Percentiles rank a stretch among this genome's conserved stretches.
phyloP scores from a whole-genome alignment of 2,113 vertebrate species.

The Amblyornis subalaris region DNA sequence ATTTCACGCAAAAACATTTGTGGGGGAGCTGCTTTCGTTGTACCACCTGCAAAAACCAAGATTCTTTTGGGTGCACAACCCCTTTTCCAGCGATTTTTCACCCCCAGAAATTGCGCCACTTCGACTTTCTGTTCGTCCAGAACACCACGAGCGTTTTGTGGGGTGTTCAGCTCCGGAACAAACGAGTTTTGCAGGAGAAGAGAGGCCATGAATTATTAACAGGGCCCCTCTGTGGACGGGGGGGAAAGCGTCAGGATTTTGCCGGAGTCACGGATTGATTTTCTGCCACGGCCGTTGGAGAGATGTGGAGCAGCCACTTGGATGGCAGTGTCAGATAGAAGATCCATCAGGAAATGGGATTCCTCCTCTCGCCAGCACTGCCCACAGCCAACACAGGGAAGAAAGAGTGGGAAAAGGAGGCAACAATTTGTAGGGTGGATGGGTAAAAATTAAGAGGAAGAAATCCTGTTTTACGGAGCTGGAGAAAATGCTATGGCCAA shows the following conservation, averaged over 20 bases:
- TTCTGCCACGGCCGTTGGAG: constrained; percentile 82
- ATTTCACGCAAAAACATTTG: background rate
- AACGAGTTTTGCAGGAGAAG: background rate
- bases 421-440: background rate
- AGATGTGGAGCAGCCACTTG: background rate
- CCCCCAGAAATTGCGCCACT: background rate
- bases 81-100: background rate
- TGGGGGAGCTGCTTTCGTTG: background rate
- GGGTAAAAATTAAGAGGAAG: background rate
- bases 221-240: constrained; percentile 31
- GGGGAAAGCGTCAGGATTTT: constrained; percentile 68
- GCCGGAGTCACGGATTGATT: constrained; percentile 85
- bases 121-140: background rate
- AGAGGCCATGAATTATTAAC: constrained; percentile 80
- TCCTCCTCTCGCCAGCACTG: background rate
- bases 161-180: background rate
- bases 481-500: background rate
- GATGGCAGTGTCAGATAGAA: background rate
- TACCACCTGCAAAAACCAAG: background rate
- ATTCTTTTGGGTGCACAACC: background rate
- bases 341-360: background rate
- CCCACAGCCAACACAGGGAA: background rate
- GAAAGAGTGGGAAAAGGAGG: background rate
- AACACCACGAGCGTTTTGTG: background rate
- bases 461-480: background rate